Base-by-base conservation (phyloP, 2,888 invertebrate species). In the Aplocera efformata region DNA sequence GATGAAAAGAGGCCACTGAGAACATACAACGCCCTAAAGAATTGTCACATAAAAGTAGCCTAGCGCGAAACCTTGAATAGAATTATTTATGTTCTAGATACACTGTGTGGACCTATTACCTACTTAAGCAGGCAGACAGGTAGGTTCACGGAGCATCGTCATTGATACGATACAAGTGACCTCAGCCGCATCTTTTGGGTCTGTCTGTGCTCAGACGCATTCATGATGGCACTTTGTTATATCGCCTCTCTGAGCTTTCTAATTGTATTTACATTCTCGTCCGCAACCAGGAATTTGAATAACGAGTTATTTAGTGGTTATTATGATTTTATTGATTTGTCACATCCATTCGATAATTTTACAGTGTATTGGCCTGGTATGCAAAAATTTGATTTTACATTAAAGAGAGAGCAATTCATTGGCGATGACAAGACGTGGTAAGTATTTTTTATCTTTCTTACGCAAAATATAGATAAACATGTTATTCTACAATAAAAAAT, bases 311-410 rank as follows among this genome's bases (percentile, higher is more conserved):
- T 74, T 29, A 64, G 53, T 45, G 71, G 69, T n/a, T 53, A 64
- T 28, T 76, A 69, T 47, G 76, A 79, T 33, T 77, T 79, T 39
- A 60, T 77, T 39, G 81, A 82, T 55, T 55, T 82, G 31, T 68
- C 72, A 13, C 67, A 78, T 50, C 55, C 68, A 1, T 79, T 76
- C 43, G 67, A 79, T 51, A 63, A 67, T 20, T 17, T 60, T 11
- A 75, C 79, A 2, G 52, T 79, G 8, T 79, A 76, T 55, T 79
- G 73, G 74, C 67, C 72, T 0, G 56, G 57, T 9, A 28, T 24
- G 9, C 48, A 56, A 48, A 53, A 53, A 1, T 81, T 80, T 54
- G 42, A 52, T 41, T 79, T 72, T 44, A 76, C 66, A 7, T 72
- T 67, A 42, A 65, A 67, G 51, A 48, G 41, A 6, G 67, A 48